phyloP scores from a whole-genome alignment of 1,140 invertebrate species.

The Melitaea cinxia region DNA sequence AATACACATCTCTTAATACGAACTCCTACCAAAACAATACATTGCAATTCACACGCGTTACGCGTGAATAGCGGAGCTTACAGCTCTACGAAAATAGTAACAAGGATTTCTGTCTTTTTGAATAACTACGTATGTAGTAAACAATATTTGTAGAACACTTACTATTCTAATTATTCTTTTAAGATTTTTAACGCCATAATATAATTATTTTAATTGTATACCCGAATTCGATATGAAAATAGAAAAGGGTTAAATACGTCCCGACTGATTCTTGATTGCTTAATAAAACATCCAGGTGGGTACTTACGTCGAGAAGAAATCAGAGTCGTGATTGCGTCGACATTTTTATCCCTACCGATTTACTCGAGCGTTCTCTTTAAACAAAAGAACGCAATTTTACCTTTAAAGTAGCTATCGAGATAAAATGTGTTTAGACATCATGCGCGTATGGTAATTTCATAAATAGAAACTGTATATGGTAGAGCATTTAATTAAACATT shows the following conservation, averaged over 20 bases:
- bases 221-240: constrained; percentile 13
- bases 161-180: too few species aligned
- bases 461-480: neutral
- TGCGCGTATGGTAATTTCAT: neutral
- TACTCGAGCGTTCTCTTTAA: constrained; percentile 31
- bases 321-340: constrained; percentile 33
- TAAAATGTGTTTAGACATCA: neutral
- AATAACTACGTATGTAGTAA: too few species aligned
- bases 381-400: constrained; percentile 27
- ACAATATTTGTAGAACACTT: too few species aligned
- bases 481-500: too few species aligned
- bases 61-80: constrained; percentile 36
- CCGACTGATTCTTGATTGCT: constrained; percentile 26
- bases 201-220: neutral
- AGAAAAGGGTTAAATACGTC: constrained; percentile 20
- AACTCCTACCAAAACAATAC: constrained; percentile 2
- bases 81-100: constrained; percentile 6
- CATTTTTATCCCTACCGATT: constrained; percentile 30
- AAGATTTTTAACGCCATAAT: too few species aligned
- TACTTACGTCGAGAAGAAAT: constrained; percentile 24
- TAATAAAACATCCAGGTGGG: constrained; percentile 30
- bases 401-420: neutral
- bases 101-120: constrained; percentile 8
- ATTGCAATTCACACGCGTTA: constrained; percentile 9
- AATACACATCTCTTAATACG: constrained; percentile 14